Evolutionary conservation across 2,888 invertebrate species (phyloP).

Genomic region (Drosophila cracens): DNA sequence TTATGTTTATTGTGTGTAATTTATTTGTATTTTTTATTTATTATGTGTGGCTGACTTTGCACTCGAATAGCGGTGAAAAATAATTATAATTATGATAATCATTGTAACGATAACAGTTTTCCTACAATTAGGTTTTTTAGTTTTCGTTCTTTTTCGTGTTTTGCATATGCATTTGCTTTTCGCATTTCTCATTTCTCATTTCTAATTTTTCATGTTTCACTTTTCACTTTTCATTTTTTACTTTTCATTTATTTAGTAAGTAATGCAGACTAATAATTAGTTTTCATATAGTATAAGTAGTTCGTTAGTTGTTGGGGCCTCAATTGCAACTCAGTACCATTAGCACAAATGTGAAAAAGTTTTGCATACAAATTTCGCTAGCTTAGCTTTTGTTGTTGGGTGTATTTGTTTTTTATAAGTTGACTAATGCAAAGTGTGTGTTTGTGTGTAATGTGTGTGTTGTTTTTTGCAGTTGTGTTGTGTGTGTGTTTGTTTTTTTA

Average conservation of each 20-base stretch:
- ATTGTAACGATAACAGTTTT: conserved; percentile 66
- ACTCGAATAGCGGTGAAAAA: conserved; percentile 57
- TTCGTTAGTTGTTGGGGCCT: conserved; percentile 73
- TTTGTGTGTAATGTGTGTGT: conserved; percentile 27
- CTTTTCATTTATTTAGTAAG: conserved; percentile 31
- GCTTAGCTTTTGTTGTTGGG: conserved; percentile 49
- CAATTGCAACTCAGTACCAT: conserved; percentile 72
- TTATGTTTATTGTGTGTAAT: conserved; percentile 17
- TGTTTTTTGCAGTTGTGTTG: conserved; percentile 28
- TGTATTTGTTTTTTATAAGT: conserved; percentile 26
- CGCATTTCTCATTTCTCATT: neutral
- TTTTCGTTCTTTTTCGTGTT: conserved; percentile 36
- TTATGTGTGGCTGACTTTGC: conserved; percentile 46
- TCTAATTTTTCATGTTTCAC: neutral
- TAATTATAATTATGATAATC: conserved; percentile 61
- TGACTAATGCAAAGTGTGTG: conserved; percentile 47
- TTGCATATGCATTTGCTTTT: conserved; percentile 12
- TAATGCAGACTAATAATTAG: conserved; percentile 66
- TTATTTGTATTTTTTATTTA: conserved; percentile 20
- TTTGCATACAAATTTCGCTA: conserved; percentile 59
- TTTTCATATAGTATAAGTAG: conserved; percentile 65
- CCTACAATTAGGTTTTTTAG: conserved; percentile 68
- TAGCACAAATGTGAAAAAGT: conserved; percentile 66
- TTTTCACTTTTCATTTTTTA: neutral
- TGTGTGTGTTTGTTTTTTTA: conserved; percentile 19